phyloP scores from a whole-genome alignment of 2,797 vertebrate species.

The Cyprinodon diabolis region DNA sequence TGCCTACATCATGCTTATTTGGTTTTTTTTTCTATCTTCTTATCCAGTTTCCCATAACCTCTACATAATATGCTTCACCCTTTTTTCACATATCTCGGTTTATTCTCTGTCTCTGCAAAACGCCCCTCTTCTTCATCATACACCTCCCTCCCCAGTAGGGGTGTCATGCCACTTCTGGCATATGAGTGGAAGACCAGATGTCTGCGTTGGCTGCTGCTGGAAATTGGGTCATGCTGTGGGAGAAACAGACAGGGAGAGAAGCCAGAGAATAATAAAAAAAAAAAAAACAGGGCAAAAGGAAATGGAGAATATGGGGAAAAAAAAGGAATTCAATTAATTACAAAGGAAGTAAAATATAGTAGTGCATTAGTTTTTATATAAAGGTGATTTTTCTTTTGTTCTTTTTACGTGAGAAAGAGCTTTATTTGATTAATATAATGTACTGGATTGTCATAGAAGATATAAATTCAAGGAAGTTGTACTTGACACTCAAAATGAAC shows the following conservation, averaged over 20 bases:
- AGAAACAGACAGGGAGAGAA: constrained; percentile 13
- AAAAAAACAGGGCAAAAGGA: constrained; percentile 17
- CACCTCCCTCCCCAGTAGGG: constrained; percentile 22
- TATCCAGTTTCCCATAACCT: constrained; percentile 24
- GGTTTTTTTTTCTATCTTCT: neutral
- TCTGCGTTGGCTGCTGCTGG: constrained; percentile 62
- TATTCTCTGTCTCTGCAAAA: constrained; percentile 24
- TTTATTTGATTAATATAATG: neutral
- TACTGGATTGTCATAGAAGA: neutral
- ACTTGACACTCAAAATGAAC: neutral
- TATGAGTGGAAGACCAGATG: constrained; percentile 71
- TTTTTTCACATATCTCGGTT: constrained; percentile 32
- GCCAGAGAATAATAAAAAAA: constrained; percentile 5
- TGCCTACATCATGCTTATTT: constrained; percentile 16
- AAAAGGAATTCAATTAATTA: neutral
- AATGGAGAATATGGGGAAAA: constrained; percentile 7
- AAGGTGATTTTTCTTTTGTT: neutral
- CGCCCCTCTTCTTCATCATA: constrained; percentile 14
- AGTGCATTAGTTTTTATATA: constrained; percentile 10
- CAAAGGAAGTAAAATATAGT: neutral
- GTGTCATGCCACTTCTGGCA: constrained; percentile 66
- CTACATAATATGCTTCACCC: constrained; percentile 37
- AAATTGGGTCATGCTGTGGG: constrained; percentile 67
- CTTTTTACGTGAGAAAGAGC: neutral
- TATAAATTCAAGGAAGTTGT: neutral